Evolutionary conservation across 2,113 vertebrate species (phyloP), one percentile per base, ranked within the genome.

Genomic region (Forbesichthys papilliferus): DNA sequence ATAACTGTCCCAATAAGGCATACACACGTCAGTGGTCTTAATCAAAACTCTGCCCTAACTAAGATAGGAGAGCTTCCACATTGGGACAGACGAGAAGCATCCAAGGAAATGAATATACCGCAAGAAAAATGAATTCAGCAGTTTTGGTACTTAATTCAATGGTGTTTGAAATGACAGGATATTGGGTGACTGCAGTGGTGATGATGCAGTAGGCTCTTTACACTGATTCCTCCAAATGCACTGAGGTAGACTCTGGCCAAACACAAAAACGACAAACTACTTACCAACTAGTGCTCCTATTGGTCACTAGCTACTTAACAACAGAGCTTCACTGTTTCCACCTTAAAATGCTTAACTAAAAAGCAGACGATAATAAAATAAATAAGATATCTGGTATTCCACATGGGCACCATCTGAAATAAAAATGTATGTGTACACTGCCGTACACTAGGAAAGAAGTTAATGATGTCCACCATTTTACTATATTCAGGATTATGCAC

Each of bases 171-270:
- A 42, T 42, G 36, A 42, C 36, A 42, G 36, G 36, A 42, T 42
- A 42, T 42, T 42, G 36, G 36, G 36, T 9, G 54, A 56, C 54
- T 20, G 14, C 54, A 48, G 16, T 49, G 61, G 49, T 63, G 59
- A 36, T 14, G 14, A 36, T 61, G 42, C 0, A 18, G 16, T 78
- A 78, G 83, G 77, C 73, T 86, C 74, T 64, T 79, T 75, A 63
- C 76, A 68, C 79, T 36, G 83, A 86, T 87, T 83, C 85, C 87
- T 92, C 87, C 85, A 81, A 84, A 85, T 81, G 88, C 89, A 89
- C 91, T 97, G 95, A 96, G 95, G 96, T 96, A 98, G 96, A 95
- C 94, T 93, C 92, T 90, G 94, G 93, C 93, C 92, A 89, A 90
- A 92, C 88, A 93, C 89, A 89, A 87, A 88, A 79, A 90, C 81